These are phyloP conservation scores for Phoxinus phoxinus DNA, from an alignment of 2,113 vertebrate species.

Conservation along the genomic window DNA sequence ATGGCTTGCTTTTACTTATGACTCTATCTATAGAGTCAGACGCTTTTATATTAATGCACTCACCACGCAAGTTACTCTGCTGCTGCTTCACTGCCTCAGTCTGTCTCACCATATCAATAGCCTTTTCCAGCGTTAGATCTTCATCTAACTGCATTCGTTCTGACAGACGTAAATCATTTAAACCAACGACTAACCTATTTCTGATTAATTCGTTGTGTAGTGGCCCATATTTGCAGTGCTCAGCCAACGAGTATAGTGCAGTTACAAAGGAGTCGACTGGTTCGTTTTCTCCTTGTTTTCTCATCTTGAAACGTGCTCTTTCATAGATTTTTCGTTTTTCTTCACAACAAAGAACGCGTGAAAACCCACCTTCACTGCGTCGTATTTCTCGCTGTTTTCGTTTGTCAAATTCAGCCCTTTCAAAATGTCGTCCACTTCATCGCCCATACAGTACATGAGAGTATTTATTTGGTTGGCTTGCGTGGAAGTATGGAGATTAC, in stretches of 20 bases:
- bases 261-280: conserved; percentile 28
- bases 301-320: conserved; percentile 39
- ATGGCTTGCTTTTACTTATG: neutral
- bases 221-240: conserved; percentile 48
- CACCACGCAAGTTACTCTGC: conserved; percentile 4
- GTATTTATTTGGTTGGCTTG: conserved; percentile 20
- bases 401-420: neutral
- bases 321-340: conserved; percentile 38
- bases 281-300: conserved; percentile 20
- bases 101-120: conserved; percentile 19
- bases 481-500: neutral
- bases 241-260: conserved; percentile 29
- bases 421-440: conserved; percentile 22
- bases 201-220: conserved; percentile 32
- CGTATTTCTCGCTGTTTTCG: neutral
- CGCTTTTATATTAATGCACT: neutral
- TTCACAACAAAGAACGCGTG: conserved; percentile 21
- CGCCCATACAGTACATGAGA: conserved; percentile 27
- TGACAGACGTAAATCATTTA: conserved; percentile 33
- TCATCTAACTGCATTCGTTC: conserved; percentile 41
- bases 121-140: neutral
- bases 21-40: neutral
- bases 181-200: conserved; percentile 38
- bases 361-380: conserved; percentile 6
- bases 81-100: neutral